A percentile compares a stretch with the other conserved stretches of the same genome.
These are phyloP conservation scores for Philereme transversata DNA, from an alignment of 2,888 invertebrate species.

Conservation along the genomic window DNA sequence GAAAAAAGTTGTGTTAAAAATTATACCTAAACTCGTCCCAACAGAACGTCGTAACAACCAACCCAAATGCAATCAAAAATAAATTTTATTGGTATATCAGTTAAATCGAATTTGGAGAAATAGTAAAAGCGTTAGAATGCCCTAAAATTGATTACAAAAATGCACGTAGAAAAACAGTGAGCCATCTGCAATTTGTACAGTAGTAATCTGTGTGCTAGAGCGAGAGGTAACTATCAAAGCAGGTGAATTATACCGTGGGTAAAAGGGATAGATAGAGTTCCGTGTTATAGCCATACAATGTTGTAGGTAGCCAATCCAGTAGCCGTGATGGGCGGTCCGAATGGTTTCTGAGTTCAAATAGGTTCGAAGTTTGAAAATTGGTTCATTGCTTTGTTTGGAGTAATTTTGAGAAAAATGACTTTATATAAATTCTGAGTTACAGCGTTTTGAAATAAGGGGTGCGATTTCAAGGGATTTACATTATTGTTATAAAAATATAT, in stretches of 20 bases:
- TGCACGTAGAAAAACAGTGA: conserved; percentile 74
- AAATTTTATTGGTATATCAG: fast-evolving
- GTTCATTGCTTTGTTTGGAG: conserved; percentile 28
- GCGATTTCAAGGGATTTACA: conserved; percentile 2
- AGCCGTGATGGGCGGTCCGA: conserved; percentile 65
- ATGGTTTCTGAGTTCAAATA: conserved; percentile 56
- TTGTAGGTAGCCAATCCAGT: conserved; percentile 74
- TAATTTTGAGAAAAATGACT: conserved; percentile 18
- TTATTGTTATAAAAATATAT: too few relatives aligned
- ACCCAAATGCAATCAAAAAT: conserved; percentile 20
- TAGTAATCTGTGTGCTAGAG: conserved; percentile 62
- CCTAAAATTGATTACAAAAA: conserved; percentile 62
- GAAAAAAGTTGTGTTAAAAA: conserved; percentile 72
- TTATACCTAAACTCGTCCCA: conserved; percentile 50
- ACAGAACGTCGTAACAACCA: conserved; percentile 43
- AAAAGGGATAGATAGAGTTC: conserved; percentile 60
- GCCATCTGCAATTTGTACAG: conserved; percentile 74
- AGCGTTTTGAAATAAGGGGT: conserved; percentile 1
- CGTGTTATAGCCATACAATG: conserved; percentile 53
- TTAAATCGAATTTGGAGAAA: conserved; percentile 42
- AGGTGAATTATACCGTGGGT: conserved; percentile 39
- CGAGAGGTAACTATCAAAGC: conserved; percentile 47
- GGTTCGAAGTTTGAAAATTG: conserved; percentile 56
- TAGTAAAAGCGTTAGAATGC: conserved; percentile 50
- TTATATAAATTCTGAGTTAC: conserved; percentile 1